Conservation (phyloP, 2,113 vertebrate genomes). For the Ariopsis seemanni region DNA sequence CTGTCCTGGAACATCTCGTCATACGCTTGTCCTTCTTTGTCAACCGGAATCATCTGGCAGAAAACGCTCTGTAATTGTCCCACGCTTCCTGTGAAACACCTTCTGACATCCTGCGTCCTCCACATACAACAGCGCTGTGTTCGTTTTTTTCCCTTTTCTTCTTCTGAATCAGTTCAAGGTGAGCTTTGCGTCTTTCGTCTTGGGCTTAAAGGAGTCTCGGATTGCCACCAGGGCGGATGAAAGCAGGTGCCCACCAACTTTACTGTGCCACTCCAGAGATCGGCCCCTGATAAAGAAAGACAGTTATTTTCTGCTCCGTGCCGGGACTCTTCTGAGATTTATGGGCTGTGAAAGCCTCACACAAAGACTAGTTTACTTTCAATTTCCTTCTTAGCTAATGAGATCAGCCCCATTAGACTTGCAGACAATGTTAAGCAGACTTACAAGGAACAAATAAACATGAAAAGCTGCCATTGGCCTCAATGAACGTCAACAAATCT, state of each 20-base stretch:
- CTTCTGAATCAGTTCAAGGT: slow-evolving; percentile 12
- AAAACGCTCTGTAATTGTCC: neutral
- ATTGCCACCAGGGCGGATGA: slow-evolving; percentile 68
- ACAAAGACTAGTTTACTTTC: slow-evolving; percentile 48
- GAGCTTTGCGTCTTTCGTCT: slow-evolving; percentile 61
- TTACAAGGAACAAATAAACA: slow-evolving; percentile 36
- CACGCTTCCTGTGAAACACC: neutral
- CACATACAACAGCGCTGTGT: neutral
- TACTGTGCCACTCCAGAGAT: slow-evolving; percentile 76
- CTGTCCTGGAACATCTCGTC: slow-evolving; percentile 42
- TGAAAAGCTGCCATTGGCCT: slow-evolving; percentile 4
- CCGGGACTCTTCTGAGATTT: slow-evolving; percentile 25
- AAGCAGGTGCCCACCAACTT: slow-evolving; percentile 71
- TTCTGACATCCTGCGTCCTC: neutral
- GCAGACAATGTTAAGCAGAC: slow-evolving; percentile 37
- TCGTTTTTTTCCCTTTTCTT: neutral
- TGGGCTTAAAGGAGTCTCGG: slow-evolving; percentile 69
- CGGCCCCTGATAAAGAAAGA: slow-evolving; percentile 69
- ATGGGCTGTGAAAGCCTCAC: slow-evolving; percentile 17
- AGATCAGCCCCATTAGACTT: slow-evolving; percentile 47
- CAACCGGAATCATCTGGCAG: slow-evolving; percentile 35
- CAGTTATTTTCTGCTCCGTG: neutral
- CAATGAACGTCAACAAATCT: slow-evolving; percentile 31
- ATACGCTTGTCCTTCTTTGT: slow-evolving; percentile 37
- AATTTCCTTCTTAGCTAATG: slow-evolving; percentile 53